A percentile compares a stretch with the other conserved stretches of the same genome.
phyloP scores from a whole-genome alignment of 2,797 vertebrate genomes.

The Argyrosomus regius region DNA sequence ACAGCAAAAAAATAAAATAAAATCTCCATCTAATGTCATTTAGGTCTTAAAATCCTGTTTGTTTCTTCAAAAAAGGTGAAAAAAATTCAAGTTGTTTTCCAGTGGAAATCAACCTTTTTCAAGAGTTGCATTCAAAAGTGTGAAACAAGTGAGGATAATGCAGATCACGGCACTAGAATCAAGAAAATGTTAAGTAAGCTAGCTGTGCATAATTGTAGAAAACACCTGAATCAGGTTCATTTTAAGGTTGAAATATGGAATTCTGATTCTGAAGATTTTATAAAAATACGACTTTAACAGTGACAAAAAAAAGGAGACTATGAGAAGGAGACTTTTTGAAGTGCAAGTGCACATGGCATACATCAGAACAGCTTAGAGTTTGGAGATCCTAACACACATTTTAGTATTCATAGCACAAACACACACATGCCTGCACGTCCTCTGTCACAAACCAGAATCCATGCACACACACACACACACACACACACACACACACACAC shows the following conservation, averaged over 20 bases:
- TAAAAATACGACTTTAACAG: constrained; percentile 35
- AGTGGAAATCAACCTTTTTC: neutral
- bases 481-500: constrained; percentile 28
- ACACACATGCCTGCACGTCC: constrained; percentile 49
- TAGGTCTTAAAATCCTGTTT: neutral
- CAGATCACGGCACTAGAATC: neutral
- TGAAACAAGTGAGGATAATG: neutral
- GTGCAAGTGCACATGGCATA: constrained; percentile 23
- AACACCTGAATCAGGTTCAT: constrained; percentile 17
- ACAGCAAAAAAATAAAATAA: neutral
- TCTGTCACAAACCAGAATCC: constrained; percentile 52
- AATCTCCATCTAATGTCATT: neutral
- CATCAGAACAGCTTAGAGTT: constrained; percentile 46
- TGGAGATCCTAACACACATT: constrained; percentile 42
- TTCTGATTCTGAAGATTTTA: neutral
- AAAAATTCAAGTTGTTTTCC: neutral
- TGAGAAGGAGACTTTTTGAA: constrained; percentile 18
- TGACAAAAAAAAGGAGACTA: constrained; percentile 14
- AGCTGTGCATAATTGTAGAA: neutral
- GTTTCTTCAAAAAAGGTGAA: neutral
- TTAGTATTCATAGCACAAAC: constrained; percentile 66
- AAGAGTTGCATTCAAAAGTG: neutral
- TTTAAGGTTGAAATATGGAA: constrained; percentile 1
- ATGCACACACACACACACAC: constrained; percentile 20
- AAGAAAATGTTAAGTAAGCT: neutral